Evolutionary conservation across 2,113 vertebrate genomes (phyloP).

Genomic region (Chroicocephalus ridibundus): DNA sequence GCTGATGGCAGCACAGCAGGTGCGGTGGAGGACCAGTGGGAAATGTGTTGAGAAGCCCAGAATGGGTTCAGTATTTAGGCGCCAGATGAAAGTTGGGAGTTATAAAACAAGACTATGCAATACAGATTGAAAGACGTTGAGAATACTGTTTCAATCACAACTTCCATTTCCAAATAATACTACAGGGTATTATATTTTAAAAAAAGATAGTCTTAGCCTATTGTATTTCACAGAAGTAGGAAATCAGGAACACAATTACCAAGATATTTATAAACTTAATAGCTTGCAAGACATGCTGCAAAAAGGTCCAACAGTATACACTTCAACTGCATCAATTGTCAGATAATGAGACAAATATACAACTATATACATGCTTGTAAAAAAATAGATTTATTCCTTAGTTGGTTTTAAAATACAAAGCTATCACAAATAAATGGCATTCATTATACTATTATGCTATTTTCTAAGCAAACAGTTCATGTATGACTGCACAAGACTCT

Average conservation of each 20-base stretch:
- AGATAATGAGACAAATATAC: not conserved
- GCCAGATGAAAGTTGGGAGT: not conserved
- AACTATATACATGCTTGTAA: not conserved
- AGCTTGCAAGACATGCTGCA: not conserved
- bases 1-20: constrained; percentile 34
- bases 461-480: not conserved
- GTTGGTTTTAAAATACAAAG: not conserved
- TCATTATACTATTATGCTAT: not conserved
- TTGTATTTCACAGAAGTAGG: not conserved
- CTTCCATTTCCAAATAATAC: not conserved
- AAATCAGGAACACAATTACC: not conserved
- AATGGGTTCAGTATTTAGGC: not conserved
- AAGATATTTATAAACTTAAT: not conserved
- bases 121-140: not conserved
- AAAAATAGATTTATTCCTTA: not conserved
- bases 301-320: not conserved
- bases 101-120: not conserved
- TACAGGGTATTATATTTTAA: not conserved
- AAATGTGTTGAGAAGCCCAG: not conserved
- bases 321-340: not conserved
- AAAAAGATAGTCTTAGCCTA: not conserved
- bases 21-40: constrained; percentile 2
- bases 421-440: not conserved
- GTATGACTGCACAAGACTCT: not conserved
- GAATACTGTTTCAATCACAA: not conserved